Evolutionary conservation across 2,113 vertebrate genomes (phyloP), one percentile per base, ranked within the genome.

Genomic region (Lepus europaeus): DNA sequence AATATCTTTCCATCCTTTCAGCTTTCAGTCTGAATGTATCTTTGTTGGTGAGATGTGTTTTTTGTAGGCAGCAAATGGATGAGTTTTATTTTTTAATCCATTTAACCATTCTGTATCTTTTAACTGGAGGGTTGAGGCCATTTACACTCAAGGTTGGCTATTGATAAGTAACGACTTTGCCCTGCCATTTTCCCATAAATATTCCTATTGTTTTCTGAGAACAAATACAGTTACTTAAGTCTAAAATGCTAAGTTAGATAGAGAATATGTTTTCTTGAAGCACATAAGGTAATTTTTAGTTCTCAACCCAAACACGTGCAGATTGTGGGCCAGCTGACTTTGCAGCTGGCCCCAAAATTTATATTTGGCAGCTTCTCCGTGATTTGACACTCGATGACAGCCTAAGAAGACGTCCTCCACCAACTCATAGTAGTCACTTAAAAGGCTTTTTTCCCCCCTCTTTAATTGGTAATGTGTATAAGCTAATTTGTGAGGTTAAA

Each of bases 221-320:
- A 70, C 68, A 91, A 33, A 80, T 53, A 82, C 6, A 80, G 51
- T 83, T 78, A 78, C 66, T 91, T 61, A 91, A 86, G 29, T 53
- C 83, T 72, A 81, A 93, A 91, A 78, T 10, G 56, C 45, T 17
- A 10, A 72, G 33, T 61, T 33, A 76, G 31, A 70, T 33, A 76
- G 31, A 70, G 25, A 49, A 29, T 66, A 2, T 91, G 69, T 96
- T 87, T 91, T 77, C 82, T 80, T 59, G 31, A 89, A 78, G 31
- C 31, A 80, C 64, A 56, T 68, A n/a, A 68, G 61, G 25, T 29
- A 31, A 64, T 19, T 91, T 3, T 73, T 92, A 83, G 64, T 72
- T 91, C 64, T 87, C 14, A 93, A 72, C n/a, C 66, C 20, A 9
- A 39, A 31, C 56, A 19, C 33, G 22, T 49, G 19, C 16, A 72